phyloP scores from a whole-genome alignment of 2,113 vertebrate genomes.

The Psettodes erumei region DNA sequence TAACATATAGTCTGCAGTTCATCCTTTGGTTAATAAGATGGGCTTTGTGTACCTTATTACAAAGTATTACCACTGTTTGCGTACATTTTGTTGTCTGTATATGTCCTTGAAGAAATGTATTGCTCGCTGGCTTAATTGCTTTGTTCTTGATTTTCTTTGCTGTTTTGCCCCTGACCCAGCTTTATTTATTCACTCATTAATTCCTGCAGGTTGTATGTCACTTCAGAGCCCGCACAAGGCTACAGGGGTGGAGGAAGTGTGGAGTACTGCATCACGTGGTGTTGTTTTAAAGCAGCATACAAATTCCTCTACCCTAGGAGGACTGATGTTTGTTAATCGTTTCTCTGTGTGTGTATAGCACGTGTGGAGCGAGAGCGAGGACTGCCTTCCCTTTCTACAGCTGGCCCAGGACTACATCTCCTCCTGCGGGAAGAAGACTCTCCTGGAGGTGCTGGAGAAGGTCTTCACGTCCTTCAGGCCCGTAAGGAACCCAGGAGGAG shows the following conservation, averaged over 20 bases:
- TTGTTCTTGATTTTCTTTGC: constrained; percentile 13
- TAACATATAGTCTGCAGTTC: not conserved
- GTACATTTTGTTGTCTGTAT: not conserved
- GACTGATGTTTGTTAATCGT: not conserved
- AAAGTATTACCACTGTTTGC: not conserved
- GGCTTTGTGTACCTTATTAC: not conserved
- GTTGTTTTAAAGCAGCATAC: not conserved
- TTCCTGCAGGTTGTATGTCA: not conserved
- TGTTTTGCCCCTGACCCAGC: constrained; percentile 10
- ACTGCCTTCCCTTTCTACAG: constrained; percentile 97
- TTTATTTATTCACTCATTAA: constrained; percentile 7
- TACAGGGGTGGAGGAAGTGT: not conserved
- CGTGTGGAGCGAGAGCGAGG: constrained; percentile 98
- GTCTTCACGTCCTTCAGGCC: constrained; percentile 99
- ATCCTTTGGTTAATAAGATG: not conserved
- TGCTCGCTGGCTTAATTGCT: constrained; percentile 20
- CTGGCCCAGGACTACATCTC: constrained; percentile 98
- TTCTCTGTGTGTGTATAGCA: constrained; percentile 83
- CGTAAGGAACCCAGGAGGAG: constrained; percentile 82
- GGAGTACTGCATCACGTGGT: not conserved
- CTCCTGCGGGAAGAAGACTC: constrained; percentile 98
- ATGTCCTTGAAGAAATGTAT: not conserved
- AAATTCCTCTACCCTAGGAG: not conserved
- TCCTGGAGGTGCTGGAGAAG: constrained; percentile 97
- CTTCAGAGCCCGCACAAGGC: not conserved